Evolutionary conservation across 2,797 vertebrate species (phyloP).

Genomic region (Tympanoctomys barrerae): DNA sequence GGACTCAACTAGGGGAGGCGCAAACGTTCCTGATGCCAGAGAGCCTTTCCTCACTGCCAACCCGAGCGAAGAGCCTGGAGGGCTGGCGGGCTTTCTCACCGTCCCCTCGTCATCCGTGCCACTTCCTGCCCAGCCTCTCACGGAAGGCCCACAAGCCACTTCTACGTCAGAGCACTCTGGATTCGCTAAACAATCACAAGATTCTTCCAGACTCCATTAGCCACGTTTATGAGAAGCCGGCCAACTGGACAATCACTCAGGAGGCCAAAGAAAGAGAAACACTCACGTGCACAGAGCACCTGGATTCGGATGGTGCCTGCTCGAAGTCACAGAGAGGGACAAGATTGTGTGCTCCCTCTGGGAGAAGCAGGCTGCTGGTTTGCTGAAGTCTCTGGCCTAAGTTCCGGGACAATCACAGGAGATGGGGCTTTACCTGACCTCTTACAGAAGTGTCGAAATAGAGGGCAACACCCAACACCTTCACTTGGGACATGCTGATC

Average conservation of each 20-base stretch:
- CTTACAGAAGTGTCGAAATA: not conserved
- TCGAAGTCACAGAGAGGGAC: not conserved
- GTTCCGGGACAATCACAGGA: not conserved
- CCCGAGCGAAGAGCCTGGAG: no score
- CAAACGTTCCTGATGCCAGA: rapidly evolving
- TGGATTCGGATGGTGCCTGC: rapidly evolving
- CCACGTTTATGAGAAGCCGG: not conserved
- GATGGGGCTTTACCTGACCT: not conserved
- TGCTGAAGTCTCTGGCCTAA: not conserved
- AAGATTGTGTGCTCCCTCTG: not conserved
- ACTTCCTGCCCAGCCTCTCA: not conserved
- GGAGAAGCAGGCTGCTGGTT: not conserved
- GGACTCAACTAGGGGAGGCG: no score
- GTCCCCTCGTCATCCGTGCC: not conserved
- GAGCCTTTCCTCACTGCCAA: not conserved
- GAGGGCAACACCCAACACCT: not conserved
- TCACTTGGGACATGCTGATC: not conserved
- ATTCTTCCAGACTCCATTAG: constrained; percentile 24
- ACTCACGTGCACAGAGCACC: not conserved
- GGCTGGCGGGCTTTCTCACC: not conserved
- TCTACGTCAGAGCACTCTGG: not conserved
- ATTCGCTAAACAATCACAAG: not conserved
- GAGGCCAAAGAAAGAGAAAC: not conserved
- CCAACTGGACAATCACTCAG: not conserved
- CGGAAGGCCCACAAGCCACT: not conserved